Evolutionary conservation across 2,888 invertebrate genomes (phyloP), one percentile per base, ranked within the genome.

Genomic region (Caenorhabditis wallacei): DNA sequence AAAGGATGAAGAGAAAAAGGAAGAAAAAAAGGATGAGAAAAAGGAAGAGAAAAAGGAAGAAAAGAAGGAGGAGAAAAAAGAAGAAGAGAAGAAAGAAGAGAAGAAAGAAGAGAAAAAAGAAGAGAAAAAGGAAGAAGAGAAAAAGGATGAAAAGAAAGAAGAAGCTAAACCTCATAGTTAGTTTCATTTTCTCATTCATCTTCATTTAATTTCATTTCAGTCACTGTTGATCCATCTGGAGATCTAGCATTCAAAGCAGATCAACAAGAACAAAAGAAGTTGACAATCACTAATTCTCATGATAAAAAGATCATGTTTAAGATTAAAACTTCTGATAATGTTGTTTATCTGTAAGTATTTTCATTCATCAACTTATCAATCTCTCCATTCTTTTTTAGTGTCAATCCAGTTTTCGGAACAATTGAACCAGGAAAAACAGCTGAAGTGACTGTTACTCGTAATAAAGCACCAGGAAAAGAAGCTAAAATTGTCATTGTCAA

Each of bases 261-360:
- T 8, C 43, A 64, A 10, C 57, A 48, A 3, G 79, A 66, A 35
- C 71, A 79, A 56, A 71, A 79, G 66, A 71, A 64, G 51, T 7
- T 79, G 7, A 66, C 63, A 40, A 11, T 79, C 35, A 59, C 56
- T 26, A 79, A 71, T 26, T 57, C 63, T n/a, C 66, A 66, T 53
- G 70, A 71, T 30, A 64, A 71, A 57, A 79, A 79, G 56, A 59
- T 79, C 40, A 79, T 79, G 79, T 79, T 71, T 66, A 80, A 80
- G 51, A 61, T 74, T 16, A 80, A 80, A 35, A 56, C 51, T 13
- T 72, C 75, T 22, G 75, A 75, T 46, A 75, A 66, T 26, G 11
- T 5, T 18, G 40, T 22, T 30, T 75, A 75, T 48, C 57, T 66
- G 74, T 75, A 16, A 56, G 74, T 13, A 4, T 48, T 3, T 48